A percentile compares a stretch with the other conserved stretches of the same genome.
Evolutionary conservation across 2,113 vertebrate species (phyloP).

Genomic region (Spea multiplicata): DNA sequence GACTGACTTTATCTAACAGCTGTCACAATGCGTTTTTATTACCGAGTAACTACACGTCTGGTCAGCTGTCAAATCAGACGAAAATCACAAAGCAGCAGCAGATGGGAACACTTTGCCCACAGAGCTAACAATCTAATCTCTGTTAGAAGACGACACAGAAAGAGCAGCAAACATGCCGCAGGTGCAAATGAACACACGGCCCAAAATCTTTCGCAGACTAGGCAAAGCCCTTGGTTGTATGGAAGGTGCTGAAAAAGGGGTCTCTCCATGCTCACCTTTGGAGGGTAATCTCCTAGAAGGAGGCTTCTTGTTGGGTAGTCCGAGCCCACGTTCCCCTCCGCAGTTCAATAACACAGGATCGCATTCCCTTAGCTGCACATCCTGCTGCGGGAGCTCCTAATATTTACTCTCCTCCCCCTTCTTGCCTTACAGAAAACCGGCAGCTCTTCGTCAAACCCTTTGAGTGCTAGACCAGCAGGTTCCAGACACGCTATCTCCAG

Average conservation of each 20-base stretch:
- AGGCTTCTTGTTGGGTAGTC: not conserved
- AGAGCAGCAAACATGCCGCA: too few relatives aligned
- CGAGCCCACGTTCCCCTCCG: not conserved
- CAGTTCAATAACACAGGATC: constrained; percentile 21
- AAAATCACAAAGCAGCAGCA: not conserved
- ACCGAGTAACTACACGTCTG: too few relatives aligned
- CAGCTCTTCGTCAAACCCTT: constrained; percentile 7
- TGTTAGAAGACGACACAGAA: too few relatives aligned
- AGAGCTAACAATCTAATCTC: too few relatives aligned
- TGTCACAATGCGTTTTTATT: too few relatives aligned
- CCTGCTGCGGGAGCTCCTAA: constrained; percentile 27
- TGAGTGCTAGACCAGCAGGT: not conserved
- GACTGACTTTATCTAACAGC: too few relatives aligned
- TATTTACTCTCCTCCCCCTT: constrained; percentile 44
- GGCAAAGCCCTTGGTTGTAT: too few relatives aligned
- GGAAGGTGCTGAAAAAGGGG: too few relatives aligned
- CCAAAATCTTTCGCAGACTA: too few relatives aligned
- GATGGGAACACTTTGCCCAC: not conserved
- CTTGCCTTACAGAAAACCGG: not conserved
- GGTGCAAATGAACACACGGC: too few relatives aligned
- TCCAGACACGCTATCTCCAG: too few relatives aligned
- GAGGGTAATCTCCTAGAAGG: not conserved
- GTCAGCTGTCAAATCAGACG: too few relatives aligned
- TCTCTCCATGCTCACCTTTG: not conserved
- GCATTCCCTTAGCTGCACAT: constrained; percentile 31